A percentile compares a stretch with the other conserved stretches of the same genome.
phyloP scores from a whole-genome alignment of 1,140 invertebrate genomes.

The Papilio dardanus region DNA sequence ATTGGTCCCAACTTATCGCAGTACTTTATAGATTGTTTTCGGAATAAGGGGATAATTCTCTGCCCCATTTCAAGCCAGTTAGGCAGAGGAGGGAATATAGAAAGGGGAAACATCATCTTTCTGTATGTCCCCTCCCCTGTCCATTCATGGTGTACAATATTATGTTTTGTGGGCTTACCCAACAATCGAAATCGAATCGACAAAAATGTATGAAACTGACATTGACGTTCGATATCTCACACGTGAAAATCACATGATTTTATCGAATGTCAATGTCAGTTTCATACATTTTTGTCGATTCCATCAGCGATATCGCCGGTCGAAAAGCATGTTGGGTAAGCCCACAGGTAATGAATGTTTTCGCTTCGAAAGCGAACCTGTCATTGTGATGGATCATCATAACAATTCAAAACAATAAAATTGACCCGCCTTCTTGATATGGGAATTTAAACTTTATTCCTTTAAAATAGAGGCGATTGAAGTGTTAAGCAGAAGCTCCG shows the following conservation, averaged over 20 bases:
- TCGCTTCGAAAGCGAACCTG: slow-evolving; percentile 32
- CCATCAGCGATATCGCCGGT: too few species aligned
- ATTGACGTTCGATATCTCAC: too few species aligned
- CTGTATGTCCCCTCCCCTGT: background rate
- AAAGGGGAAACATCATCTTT: background rate
- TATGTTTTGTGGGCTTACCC: too few species aligned
- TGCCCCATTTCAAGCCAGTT: background rate
- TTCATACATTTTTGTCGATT: too few species aligned
- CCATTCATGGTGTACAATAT: slow-evolving; percentile 1
- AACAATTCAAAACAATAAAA: slow-evolving; percentile 30
- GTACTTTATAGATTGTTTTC: too few species aligned
- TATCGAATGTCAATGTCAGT: too few species aligned
- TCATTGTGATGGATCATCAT: slow-evolving; percentile 21
- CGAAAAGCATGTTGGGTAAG: too few species aligned
- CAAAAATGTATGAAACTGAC: too few species aligned
- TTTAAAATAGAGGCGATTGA: background rate
- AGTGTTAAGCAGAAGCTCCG: slow-evolving; percentile 32
- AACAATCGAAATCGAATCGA: too few species aligned
- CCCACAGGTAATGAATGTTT: slow-evolving; percentile 26
- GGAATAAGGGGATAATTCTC: too few species aligned
- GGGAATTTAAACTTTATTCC: background rate
- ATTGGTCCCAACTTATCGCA: too few species aligned
- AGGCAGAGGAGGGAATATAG: background rate
- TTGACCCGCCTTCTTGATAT: background rate
- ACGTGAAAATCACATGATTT: too few species aligned